These are phyloP conservation scores for Sebastes umbrosus DNA, from an alignment of 2,797 vertebrate genomes.

Conservation along the genomic window DNA sequence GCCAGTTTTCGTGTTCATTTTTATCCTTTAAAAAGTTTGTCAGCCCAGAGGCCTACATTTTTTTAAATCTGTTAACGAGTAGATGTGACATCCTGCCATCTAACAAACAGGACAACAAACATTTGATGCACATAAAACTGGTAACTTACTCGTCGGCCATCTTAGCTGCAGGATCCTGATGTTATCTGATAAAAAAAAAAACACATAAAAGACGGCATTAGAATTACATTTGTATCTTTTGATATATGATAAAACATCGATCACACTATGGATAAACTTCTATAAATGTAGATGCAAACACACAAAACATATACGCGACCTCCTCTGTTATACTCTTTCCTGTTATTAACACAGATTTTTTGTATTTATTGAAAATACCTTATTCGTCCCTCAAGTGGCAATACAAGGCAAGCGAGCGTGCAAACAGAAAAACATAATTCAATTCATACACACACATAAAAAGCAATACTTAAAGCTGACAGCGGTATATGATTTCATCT, in stretches of 20 bases:
- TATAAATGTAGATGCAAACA: neutral
- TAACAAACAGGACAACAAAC: neutral
- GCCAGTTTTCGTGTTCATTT: neutral
- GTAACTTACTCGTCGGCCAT: conserved; percentile 71
- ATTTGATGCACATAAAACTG: neutral
- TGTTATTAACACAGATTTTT: neutral
- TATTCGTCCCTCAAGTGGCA: neutral
- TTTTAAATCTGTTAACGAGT: too few relatives aligned
- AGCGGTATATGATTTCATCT: too few relatives aligned
- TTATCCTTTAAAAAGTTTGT: neutral
- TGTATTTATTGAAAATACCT: neutral
- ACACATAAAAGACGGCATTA: neutral
- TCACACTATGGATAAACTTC: neutral
- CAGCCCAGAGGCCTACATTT: too few relatives aligned
- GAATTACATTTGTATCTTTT: neutral
- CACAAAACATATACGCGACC: neutral
- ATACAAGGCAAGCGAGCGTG: neutral
- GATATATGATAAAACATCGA: neutral
- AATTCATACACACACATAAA: neutral
- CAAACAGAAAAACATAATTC: neutral
- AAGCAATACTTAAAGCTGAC: neutral
- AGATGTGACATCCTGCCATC: neutral
- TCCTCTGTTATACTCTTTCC: too few relatives aligned
- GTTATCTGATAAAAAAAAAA: conserved; percentile 26
- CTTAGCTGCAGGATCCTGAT: conserved; percentile 9